phyloP scores from a whole-genome alignment of 2,797 vertebrate genomes.

The Chelidonichthys spinosus region DNA sequence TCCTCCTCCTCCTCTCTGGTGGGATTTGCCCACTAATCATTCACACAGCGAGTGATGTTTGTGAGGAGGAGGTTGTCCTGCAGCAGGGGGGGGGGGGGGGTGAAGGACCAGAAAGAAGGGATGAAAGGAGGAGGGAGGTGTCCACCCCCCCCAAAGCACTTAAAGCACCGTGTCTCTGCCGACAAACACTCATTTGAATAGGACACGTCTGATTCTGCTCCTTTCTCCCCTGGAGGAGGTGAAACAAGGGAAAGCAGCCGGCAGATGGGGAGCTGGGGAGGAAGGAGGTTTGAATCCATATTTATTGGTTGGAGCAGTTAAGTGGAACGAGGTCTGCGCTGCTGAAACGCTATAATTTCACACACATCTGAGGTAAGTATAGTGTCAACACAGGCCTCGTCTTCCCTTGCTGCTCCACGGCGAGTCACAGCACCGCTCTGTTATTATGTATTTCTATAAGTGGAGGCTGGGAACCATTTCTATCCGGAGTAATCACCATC shows the following conservation, averaged over 20 bases:
- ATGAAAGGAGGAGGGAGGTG: constrained; percentile 48
- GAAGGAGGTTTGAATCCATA: constrained; percentile 27
- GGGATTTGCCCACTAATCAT: too few relatives aligned
- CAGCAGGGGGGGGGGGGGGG: too few relatives aligned
- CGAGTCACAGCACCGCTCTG: too few relatives aligned
- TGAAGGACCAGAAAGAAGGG: constrained; percentile 2
- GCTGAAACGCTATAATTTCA: constrained; percentile 40
- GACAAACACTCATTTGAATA: constrained; percentile 49
- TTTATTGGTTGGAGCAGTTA: constrained; percentile 31
- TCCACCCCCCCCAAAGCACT: constrained; percentile 43
- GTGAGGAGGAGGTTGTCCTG: too few relatives aligned
- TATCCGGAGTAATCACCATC: too few relatives aligned
- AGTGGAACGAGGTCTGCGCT: background rate
- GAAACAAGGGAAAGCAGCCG: background rate
- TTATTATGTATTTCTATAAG: too few relatives aligned
- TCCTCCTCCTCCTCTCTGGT: too few relatives aligned
- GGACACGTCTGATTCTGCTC: constrained; percentile 9
- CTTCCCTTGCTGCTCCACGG: too few relatives aligned
- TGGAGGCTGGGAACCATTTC: too few relatives aligned
- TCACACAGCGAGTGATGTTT: too few relatives aligned
- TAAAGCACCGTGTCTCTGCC: constrained; percentile 12
- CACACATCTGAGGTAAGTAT: constrained; percentile 4
- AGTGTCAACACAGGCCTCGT: constrained; percentile 10
- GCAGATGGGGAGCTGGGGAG: background rate
- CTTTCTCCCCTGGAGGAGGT: constrained; percentile 7